These are phyloP conservation scores for Xerus inauris DNA, from an alignment of 2,113 vertebrate species.

Conservation along the genomic window DNA sequence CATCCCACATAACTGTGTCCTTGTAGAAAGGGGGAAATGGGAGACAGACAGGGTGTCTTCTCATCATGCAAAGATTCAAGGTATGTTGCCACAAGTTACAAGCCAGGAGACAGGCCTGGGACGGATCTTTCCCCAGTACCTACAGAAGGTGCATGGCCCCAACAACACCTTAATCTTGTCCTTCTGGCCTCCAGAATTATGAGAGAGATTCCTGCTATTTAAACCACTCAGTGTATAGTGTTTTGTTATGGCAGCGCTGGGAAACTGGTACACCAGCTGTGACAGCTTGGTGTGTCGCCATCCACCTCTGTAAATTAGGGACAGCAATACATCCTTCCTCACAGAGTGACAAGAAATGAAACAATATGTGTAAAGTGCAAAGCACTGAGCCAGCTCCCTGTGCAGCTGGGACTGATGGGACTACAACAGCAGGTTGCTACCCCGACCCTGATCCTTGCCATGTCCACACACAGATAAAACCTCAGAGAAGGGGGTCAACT, in stretches of 20 bases:
- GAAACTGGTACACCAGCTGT: background rate
- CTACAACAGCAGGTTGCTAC: background rate
- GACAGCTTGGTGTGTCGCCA: background rate
- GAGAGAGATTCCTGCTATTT: too few species aligned
- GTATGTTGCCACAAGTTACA: background rate
- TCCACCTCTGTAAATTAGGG: background rate
- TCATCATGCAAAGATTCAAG: background rate
- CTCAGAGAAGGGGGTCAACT: background rate
- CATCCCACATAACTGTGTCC: background rate
- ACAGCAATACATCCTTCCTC: background rate
- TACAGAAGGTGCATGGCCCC: background rate
- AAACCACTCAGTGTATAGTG: background rate
- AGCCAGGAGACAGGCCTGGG: background rate
- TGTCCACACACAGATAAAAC: background rate
- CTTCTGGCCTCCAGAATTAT: background rate
- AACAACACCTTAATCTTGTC: background rate
- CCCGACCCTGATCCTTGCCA: too few species aligned
- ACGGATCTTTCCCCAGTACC: background rate
- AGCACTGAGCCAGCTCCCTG: too few species aligned
- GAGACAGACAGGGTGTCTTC: background rate
- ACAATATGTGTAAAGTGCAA: background rate
- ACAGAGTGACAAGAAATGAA: background rate
- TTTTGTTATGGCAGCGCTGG: background rate
- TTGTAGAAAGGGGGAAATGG: background rate
- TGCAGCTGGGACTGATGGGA: too few species aligned